phyloP scores from a whole-genome alignment of 2,888 invertebrate genomes.

The Exocentrus adspersus region DNA sequence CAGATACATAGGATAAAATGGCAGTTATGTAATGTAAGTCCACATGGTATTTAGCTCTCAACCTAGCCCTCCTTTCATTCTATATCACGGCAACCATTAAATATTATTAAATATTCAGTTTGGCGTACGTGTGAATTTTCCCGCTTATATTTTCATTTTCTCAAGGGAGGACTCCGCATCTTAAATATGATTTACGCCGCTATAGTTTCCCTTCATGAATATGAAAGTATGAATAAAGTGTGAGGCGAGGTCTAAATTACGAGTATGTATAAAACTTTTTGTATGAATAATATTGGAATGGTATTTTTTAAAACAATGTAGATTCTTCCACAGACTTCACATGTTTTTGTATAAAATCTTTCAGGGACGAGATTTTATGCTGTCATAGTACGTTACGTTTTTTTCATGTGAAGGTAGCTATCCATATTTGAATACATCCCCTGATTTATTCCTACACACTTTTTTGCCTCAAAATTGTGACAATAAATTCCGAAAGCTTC shows the following conservation, averaged over 20 bases:
- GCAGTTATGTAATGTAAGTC: too few species aligned
- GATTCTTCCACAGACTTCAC: neutral
- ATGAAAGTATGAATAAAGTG: neutral
- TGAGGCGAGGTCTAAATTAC: too few species aligned
- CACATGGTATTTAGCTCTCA: neutral
- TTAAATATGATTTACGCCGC: slow-evolving; percentile 3
- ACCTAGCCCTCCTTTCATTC: neutral
- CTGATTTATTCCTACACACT: neutral
- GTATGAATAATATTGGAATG: too few species aligned
- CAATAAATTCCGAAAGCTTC: slow-evolving; percentile 1
- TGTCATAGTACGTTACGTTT: neutral
- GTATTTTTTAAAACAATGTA: too few species aligned
- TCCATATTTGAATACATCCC: neutral
- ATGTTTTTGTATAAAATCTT: neutral
- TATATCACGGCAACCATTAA: neutral
- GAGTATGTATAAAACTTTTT: too few species aligned
- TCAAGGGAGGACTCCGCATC: neutral
- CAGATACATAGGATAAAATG: too few species aligned
- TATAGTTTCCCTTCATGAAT: neutral
- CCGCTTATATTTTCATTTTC: slow-evolving; percentile 10
- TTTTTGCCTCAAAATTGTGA: neutral
- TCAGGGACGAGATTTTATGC: neutral
- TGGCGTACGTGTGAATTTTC: slow-evolving; percentile 3
- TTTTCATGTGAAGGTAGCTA: neutral
- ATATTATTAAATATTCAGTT: slow-evolving; percentile 9